Conservation (phyloP, 2,113 vertebrate genomes). For the Sphyrna mokarran region DNA sequence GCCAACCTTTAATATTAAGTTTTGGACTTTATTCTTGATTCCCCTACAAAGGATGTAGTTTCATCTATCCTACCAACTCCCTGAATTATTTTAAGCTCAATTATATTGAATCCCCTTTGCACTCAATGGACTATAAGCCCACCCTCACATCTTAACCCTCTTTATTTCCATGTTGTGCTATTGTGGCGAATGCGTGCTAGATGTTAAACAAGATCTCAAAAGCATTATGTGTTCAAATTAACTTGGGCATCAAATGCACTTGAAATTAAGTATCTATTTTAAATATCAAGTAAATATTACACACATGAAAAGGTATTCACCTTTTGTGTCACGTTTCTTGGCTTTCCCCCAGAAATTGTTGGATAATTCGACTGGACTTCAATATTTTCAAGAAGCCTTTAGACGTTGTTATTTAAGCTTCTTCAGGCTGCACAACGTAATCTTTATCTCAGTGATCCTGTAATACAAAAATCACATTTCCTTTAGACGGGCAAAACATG, state of each 20-base stretch:
- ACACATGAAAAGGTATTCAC: neutral
- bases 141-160: neutral
- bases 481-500: neutral
- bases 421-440: neutral
- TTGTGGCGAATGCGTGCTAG: neutral
- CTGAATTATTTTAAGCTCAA: neutral
- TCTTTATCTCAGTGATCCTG: neutral
- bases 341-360: neutral
- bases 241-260: neutral
- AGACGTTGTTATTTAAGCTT: neutral
- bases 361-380: neutral
- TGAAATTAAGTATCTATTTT: neutral
- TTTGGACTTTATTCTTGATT: neutral
- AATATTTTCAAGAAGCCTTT: neutral
- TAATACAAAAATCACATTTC: neutral
- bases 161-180: neutral
- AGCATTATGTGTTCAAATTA: neutral
- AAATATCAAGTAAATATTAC: neutral
- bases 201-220: neutral
- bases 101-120: neutral
- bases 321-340: neutral
- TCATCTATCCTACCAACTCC: neutral
- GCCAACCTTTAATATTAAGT: neutral
- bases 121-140: neutral
- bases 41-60: neutral